Evolutionary conservation across 1,140 invertebrate species (phyloP), one percentile per base, ranked within the genome.

Genomic region (Heliothis virescens): DNA sequence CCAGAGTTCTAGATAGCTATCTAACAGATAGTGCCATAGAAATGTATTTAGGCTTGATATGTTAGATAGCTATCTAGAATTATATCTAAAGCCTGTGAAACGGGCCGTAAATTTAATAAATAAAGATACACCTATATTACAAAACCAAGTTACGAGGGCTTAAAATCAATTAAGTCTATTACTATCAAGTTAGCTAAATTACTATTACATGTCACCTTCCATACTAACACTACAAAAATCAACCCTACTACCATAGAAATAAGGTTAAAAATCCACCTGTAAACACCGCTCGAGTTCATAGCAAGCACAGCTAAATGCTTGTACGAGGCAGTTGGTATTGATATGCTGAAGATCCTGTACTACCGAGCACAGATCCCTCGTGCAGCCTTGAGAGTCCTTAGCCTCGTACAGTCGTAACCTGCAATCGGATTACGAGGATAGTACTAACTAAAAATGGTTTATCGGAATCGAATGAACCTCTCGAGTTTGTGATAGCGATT

Each of bases 361-460:
- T 29, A 93, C 90, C 18, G 87, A 80, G 73, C 81, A 87, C 7
- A 94, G 78, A 50, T 90, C 82, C 10, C 91, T 83, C 79, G 60
- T 85, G 80, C 91, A 89, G 12, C 78, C 78, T 2, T 80, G 48
- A 18, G 80, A 81, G 53, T 87, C 84, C 60, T 82, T 89, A 34
- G 92, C 88, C 85, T 91, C 91, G 83, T 93, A 94, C 15, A 94
- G 85, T 79, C 92, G 92, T 75, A 94, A 87, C 79, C 92, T 94
- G 90, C 62, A 91, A 94, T 63, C 16, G 10, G 74, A 79, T 52
- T 53, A 67, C 26, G 2, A 7, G 16, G 1, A 15, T 53, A 12
- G 34, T 7, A 41, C 34, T 41, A 41, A 41, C 34, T 13, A 26
- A 63, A 67, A 41, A 67, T 67, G 29, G 41, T 16, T 47, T 67